Evolutionary conservation across 2,797 vertebrate species (phyloP), one percentile per base, ranked within the genome.

Genomic region (Anguilla megastoma): DNA sequence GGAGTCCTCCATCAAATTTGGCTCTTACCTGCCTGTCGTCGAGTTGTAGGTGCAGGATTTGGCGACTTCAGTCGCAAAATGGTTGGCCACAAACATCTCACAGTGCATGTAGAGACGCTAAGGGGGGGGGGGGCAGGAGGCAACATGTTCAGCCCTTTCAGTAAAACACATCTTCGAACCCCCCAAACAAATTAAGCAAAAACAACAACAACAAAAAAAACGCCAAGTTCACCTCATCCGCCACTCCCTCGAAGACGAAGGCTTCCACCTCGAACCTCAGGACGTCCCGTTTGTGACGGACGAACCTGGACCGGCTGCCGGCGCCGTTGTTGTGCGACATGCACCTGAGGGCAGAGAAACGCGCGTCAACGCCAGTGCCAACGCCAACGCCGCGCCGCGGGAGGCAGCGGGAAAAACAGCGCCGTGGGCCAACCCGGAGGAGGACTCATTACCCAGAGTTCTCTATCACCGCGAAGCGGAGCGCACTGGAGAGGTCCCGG

Each of bases 41-140:
- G 88, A 84, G 90, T 96, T 89, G 24, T 95, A 96, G 90, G 92
- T 95, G 92, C 96, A 96, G 89, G 94, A 94, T 89, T 96, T 96
- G 0, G 93, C 89, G 10, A 87, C 94, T 0, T 90, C 41, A 2
- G 94, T 93, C 24, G 95, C 91, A 3, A 56, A 50, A 9, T 87
- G 52, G 10, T 88, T 84, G 33, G 90, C 33, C 21, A 93, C 89
- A 0, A 92, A 94, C 92, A 95, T 94, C 88, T 90, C 90, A 91
- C 96, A 96, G 92, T 96, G 95, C 93, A 96, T 95, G 94, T 94
- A 95, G 36, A 96, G 92, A 88, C 92, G 90, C 94, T 94, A 52
- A 50, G 82, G 8, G 83, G 54, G n/a, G 1, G 36, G 1, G 2
- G 36, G 36, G 36, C 1, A 36, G 36, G 36, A 36, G 36, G 36